Base-by-base conservation (phyloP, 2,888 invertebrate species). In the Pseudococcus viburni region DNA sequence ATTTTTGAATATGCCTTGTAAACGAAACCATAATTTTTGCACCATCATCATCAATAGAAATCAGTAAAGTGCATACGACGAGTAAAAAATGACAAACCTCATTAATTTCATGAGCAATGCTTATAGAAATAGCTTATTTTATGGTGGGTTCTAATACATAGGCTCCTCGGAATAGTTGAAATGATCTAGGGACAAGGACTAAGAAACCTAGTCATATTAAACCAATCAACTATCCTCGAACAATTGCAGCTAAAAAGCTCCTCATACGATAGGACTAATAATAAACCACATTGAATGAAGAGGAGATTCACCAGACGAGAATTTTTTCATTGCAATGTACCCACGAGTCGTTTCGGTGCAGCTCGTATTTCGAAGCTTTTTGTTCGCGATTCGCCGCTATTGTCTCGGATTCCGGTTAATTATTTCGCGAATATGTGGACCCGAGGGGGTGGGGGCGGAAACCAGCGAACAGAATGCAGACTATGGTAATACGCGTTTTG, bases 201-300 rank as follows among this genome's bases (percentile, higher is more conserved):
- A 15, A 17, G 46, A 5, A 11, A 51, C 51, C 51, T 85, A 12
- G 64, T 85, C 85, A 86, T 39, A 86, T 42, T 39, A 86, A 68
- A 68, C 59, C 59, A 86, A 86, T 55, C 85, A 86, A 59, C 59
- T 26, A 46, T 5, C 46, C 51, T 0, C 5, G 68, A 64, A 68
- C 85, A 86, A 86, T 64, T 33, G 17, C 51, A 51, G 55, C 84
- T 39, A 64, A 86, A 86, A 42, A 42, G 64, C 85, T 51, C 51
- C 17, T 86, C 64, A 33, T 33, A 86, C 48, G 85, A 86, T 86
- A 86, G 68, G 64, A n/a, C 85, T 68, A 86, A 86, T 86, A 85
- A 51, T 51, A 17, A 55, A 39, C 19, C 51, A 33, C 26, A 33
- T 33, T 51, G 84, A 85, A 85, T 85, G 55, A 4, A 22, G 22